A percentile compares a stretch with the other conserved stretches of the same genome.
These are phyloP conservation scores for Ceyx margarethae DNA, from an alignment of 2,113 vertebrate genomes.

Conservation along the genomic window DNA sequence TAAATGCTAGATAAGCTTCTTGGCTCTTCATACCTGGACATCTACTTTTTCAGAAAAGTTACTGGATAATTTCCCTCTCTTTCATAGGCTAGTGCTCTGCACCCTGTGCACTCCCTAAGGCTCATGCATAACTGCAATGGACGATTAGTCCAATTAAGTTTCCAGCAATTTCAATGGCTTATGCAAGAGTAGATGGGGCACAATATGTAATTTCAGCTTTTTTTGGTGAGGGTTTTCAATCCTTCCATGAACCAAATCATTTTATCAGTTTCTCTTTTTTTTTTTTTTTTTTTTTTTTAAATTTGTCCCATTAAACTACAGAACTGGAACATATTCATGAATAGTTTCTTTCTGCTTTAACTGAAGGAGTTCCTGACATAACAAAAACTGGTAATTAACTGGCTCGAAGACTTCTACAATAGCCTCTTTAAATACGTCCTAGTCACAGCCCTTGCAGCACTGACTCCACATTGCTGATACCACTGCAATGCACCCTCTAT, in stretches of 20 bases:
- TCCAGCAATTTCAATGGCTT: slow-evolving; percentile 53
- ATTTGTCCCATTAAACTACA: slow-evolving; percentile 79
- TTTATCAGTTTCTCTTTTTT: slow-evolving; percentile 71
- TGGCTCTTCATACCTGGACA: slow-evolving; percentile 18
- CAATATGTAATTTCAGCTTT: slow-evolving; percentile 76
- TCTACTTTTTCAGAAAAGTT: not conserved
- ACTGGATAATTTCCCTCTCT: not conserved
- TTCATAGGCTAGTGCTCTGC: slow-evolving; percentile 18
- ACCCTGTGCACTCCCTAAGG: not conserved
- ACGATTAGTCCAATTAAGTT: slow-evolving; percentile 69
- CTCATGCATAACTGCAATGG: slow-evolving; percentile 63
- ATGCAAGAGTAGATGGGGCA: slow-evolving; percentile 55
- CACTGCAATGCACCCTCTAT: slow-evolving; percentile 38
- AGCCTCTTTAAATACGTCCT: slow-evolving; percentile 75
- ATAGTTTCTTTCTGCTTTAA: slow-evolving; percentile 81
- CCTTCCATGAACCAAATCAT: slow-evolving; percentile 71
- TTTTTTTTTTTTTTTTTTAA: slow-evolving; percentile 49
- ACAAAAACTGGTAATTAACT: slow-evolving; percentile 83
- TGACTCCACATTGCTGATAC: slow-evolving; percentile 58
- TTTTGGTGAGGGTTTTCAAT: slow-evolving; percentile 68
- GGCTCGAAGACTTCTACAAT: slow-evolving; percentile 76
- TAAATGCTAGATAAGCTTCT: slow-evolving; percentile 31
- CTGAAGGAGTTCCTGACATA: slow-evolving; percentile 80
- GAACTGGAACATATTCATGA: slow-evolving; percentile 80
- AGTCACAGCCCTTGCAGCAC: slow-evolving; percentile 9